Conservation (phyloP, 2,113 vertebrate genomes). For the Maccullochella peelii region DNA sequence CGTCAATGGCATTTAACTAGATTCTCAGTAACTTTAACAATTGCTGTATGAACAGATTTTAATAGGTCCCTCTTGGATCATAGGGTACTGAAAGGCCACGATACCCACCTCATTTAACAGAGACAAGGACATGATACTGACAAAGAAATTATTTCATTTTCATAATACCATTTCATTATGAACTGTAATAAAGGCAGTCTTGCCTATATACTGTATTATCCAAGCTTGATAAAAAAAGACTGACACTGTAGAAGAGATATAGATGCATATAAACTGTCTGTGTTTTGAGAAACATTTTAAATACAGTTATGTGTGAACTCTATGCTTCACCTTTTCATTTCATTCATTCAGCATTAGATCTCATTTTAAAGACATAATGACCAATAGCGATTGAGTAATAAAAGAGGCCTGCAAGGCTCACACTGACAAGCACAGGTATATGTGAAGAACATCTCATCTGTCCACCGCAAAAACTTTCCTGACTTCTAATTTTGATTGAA, state of each 20-base stretch:
- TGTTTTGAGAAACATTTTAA: conserved; percentile 13
- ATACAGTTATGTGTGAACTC: neutral
- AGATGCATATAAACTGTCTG: neutral
- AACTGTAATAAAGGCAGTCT: conserved; percentile 45
- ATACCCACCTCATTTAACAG: conserved; percentile 72
- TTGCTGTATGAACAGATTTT: conserved; percentile 76
- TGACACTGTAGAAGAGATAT: neutral
- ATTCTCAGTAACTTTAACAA: conserved; percentile 74
- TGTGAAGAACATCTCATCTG: conserved; percentile 33
- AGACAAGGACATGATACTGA: conserved; percentile 64
- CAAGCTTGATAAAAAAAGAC: conserved; percentile 19
- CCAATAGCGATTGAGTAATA: neutral
- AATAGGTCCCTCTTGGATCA: conserved; percentile 78
- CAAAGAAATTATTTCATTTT: conserved; percentile 58
- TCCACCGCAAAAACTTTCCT: conserved; percentile 19
- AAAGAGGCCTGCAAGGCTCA: neutral
- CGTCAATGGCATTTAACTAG: conserved; percentile 76
- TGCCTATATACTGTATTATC: neutral
- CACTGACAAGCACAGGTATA: conserved; percentile 34
- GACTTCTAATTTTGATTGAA: conserved; percentile 60
- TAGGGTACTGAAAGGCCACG: conserved; percentile 72
- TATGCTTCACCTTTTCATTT: neutral
- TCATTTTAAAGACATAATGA: conserved; percentile 22
- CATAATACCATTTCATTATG: conserved; percentile 52
- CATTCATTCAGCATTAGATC: neutral